Evolutionary conservation across 2,888 invertebrate species (phyloP), one percentile per base, ranked within the genome.

Genomic region (Heliconius ismenius): DNA sequence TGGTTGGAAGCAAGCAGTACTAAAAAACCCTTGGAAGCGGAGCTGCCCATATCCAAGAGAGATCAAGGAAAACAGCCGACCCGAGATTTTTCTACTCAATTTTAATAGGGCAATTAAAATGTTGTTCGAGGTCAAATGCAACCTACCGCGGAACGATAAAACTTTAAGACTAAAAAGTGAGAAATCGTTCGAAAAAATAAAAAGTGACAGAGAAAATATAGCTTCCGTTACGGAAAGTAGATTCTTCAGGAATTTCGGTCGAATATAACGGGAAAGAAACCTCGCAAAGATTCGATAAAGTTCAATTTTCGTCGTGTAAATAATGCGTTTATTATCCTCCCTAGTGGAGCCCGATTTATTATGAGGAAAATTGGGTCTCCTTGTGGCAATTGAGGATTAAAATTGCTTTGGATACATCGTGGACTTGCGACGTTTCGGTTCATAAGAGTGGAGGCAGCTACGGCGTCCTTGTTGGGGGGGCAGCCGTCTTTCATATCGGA

Each of bases 401-500:
- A 83, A 87, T 89, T 86, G 84, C 86, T 84, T 83, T 77, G 82
- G 83, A 28, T 26, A 81, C 76, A 79, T 43, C 82, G 81, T 77
- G 76, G 81, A 79, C 82, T 84, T 88, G 87, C 79, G 79, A 84
- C 83, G 85, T 80, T 88, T 88, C 82, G 81, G 77, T 79, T 76
- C 82, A 73, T 60, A 72, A 64, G 76, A 77, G 81, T n/a, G 78
- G 77, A 80, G 82, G 83, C 83, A 83, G 83, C 82, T 85, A 83
- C 83, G 81, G 83, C 85, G 85, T 87, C 85, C 85, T 88, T 86
- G 85, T 83, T 85, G 84, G 86, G 85, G 83, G 83, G 83, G 70
- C 54, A 89, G 83, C 86, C 87, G 85, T 86, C 86, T 88, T 89
- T 88, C 86, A 88, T 90, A 89, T 88, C 87, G 86, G 86, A 83